Evolutionary conservation across 1,140 invertebrate genomes (phyloP).

Genomic region (Zaprionus nigranus): DNA sequence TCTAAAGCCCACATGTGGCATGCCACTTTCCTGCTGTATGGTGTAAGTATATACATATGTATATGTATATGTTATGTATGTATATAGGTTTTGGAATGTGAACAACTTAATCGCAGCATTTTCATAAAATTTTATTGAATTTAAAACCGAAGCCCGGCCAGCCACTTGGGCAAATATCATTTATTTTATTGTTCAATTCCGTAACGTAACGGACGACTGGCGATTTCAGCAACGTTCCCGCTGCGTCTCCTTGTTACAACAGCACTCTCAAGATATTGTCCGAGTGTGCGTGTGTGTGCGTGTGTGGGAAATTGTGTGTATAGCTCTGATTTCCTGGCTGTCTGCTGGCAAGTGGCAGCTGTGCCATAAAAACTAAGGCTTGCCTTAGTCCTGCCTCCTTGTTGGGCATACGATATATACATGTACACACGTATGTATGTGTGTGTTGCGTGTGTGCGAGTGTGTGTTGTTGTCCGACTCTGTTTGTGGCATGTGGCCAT

Average conservation of each 20-base stretch:
- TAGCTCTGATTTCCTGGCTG: conserved; percentile 73
- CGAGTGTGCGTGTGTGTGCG: conserved; percentile 8
- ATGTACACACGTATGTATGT: background rate
- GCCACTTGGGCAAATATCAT: conserved; percentile 81
- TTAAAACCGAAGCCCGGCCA: conserved; percentile 73
- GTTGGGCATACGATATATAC: background rate
- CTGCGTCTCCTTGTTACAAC: conserved; percentile 49
- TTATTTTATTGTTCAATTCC: conserved; percentile 83
- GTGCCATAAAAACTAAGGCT: conserved; percentile 75
- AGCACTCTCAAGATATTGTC: conserved; percentile 32
- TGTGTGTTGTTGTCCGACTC: conserved; percentile 47
- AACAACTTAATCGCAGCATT: conserved; percentile 78
- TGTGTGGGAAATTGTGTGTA: conserved; percentile 19
- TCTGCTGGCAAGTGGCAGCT: conserved; percentile 75
- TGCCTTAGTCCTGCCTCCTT: conserved; percentile 1
- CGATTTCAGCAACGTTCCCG: conserved; percentile 53
- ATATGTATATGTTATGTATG: background rate
- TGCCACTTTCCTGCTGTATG: conserved; percentile 1
- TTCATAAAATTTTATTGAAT: conserved; percentile 84
- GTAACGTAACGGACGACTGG: conserved; percentile 60
- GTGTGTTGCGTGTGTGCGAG: background rate
- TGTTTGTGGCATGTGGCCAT: conserved; percentile 77
- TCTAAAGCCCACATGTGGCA: conserved; percentile 62
- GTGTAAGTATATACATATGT: background rate
- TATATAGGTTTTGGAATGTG: conserved; percentile 8